These are phyloP conservation scores for Erpobdella octoculata DNA, from an alignment of 2,888 invertebrate species.

Conservation along the genomic window DNA sequence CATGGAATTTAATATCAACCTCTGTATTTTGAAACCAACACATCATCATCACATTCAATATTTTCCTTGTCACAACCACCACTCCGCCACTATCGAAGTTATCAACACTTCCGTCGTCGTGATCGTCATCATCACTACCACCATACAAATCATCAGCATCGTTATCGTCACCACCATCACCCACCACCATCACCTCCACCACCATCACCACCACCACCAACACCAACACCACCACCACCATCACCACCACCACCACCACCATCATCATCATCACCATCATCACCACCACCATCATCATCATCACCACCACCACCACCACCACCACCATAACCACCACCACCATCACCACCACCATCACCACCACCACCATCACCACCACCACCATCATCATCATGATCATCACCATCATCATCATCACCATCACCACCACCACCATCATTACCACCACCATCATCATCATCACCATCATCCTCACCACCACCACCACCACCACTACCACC, in stretches of 20 bases:
- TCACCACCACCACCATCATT: neutral
- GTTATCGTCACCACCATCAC: too few species aligned
- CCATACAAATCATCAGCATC: too few species aligned
- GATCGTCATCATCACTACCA: too few species aligned
- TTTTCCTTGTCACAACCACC: too few species aligned
- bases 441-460: neutral
- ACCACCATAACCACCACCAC: neutral
- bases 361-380: constrained; percentile 2
- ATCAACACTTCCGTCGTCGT: too few species aligned
- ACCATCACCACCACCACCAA: too few species aligned
- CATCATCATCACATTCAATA: too few species aligned
- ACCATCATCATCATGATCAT: too few species aligned
- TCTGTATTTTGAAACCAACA: too few species aligned
- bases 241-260: neutral
- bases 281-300: neutral
- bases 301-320: neutral
- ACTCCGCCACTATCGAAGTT: too few species aligned
- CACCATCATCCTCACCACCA: constrained; percentile 1
- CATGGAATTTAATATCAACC: too few species aligned
- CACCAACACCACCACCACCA: too few species aligned
- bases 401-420: constrained; percentile 8
- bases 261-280: constrained; percentile 1
- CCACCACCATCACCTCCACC: neutral
- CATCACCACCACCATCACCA: neutral
- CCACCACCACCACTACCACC: neutral